Evolutionary conservation across 2,797 vertebrate species (phyloP).

Genomic region (Sebastes steindachneri): DNA sequence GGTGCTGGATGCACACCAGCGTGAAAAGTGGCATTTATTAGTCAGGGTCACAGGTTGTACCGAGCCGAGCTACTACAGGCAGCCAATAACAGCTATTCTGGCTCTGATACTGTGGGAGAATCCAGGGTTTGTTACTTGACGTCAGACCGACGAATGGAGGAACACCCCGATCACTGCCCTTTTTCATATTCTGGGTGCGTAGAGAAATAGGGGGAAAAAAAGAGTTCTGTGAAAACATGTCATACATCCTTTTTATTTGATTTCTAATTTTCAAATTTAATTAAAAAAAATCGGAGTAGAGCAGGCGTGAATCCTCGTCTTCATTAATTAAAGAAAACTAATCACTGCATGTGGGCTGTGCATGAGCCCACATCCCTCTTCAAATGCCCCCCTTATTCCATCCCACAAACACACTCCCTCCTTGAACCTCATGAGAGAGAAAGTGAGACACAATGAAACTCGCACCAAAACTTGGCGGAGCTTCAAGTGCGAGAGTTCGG

Average conservation of each 20-base stretch:
- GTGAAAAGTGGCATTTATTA: conserved; percentile 72
- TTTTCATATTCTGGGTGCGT: background rate
- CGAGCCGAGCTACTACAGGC: background rate
- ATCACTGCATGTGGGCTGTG: conserved; percentile 80
- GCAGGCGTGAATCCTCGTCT: background rate
- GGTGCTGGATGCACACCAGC: conserved; percentile 57
- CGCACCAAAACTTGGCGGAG: conserved; percentile 31
- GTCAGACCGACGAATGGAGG: conserved; percentile 29
- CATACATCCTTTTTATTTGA: background rate
- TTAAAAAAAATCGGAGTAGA: background rate
- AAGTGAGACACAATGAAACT: conserved; percentile 45
- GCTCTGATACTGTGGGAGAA: conserved; percentile 58
- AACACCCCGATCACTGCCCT: conserved; percentile 16
- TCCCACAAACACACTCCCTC: conserved; percentile 6
- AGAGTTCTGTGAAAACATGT: background rate
- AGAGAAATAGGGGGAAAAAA: background rate
- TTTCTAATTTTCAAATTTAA: background rate
- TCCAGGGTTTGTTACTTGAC: conserved; percentile 43
- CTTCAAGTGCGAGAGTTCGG: conserved; percentile 26
- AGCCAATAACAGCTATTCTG: conserved; percentile 36
- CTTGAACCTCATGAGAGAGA: conserved; percentile 26
- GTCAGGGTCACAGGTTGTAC: conserved; percentile 59
- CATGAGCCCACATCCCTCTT: conserved; percentile 6
- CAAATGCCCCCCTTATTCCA: conserved; percentile 45
- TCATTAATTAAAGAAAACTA: conserved; percentile 85